phyloP scores from a whole-genome alignment of 2,888 invertebrate genomes.

The Hololepta plana region DNA sequence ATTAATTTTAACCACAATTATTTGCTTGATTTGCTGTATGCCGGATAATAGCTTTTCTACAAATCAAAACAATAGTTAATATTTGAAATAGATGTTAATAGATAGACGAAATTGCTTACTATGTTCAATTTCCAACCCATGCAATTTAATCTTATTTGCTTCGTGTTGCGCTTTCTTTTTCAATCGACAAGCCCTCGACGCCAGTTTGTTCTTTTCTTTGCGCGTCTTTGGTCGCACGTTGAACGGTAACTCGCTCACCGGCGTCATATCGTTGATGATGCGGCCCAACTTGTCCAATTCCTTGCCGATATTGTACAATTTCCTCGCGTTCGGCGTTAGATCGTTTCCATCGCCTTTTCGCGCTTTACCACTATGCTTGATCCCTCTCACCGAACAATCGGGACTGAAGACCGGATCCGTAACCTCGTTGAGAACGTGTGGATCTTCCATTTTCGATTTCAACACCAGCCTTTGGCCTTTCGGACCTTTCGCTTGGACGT shows the following conservation, averaged over 20 bases:
- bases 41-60: conserved; percentile 23
- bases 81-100: background rate
- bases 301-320: conserved; percentile 76
- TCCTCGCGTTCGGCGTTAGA: conserved; percentile 84
- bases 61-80: conserved; percentile 1
- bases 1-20: conserved; percentile 46
- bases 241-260: conserved; percentile 82
- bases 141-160: conserved; percentile 91
- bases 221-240: conserved; percentile 80
- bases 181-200: conserved; percentile 87
- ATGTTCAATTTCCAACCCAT: conserved; percentile 86
- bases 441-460: conserved; percentile 75
- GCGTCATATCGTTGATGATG: conserved; percentile 90
- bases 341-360: conserved; percentile 96
- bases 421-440: conserved; percentile 75
- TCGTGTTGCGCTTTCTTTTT: conserved; percentile 99
- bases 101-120: conserved; percentile 43
- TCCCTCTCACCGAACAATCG: conserved; percentile 74
- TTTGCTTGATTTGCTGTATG: conserved; percentile 58
- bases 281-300: conserved; percentile 81
- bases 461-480: conserved; percentile 81
- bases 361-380: conserved; percentile 73
- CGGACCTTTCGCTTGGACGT: conserved; percentile 94
- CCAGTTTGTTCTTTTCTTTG: conserved; percentile 95
- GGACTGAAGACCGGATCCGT: conserved; percentile 96